These are phyloP conservation scores for Galbula dea DNA, from an alignment of 2,113 vertebrate species.

Conservation along the genomic window DNA sequence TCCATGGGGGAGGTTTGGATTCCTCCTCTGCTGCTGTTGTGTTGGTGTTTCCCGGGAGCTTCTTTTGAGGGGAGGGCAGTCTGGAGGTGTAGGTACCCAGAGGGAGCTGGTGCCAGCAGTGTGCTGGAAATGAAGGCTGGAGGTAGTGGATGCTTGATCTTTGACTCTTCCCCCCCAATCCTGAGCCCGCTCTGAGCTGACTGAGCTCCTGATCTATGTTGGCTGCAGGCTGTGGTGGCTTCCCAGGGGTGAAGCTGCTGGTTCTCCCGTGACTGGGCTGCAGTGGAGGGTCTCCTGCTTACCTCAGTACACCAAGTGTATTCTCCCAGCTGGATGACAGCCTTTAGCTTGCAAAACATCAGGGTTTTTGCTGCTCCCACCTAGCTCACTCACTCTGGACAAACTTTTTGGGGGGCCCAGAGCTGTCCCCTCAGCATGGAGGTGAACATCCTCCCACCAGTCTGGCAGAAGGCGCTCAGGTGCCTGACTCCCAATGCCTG, in stretches of 20 bases:
- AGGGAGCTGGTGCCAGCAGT: fast-evolving
- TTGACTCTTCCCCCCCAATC: neutral
- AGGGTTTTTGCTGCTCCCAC: no score
- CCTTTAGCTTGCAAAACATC: neutral
- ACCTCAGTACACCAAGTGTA: fast-evolving
- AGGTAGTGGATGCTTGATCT: neutral
- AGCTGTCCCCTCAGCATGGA: fast-evolving
- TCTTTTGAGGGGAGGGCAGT: fast-evolving
- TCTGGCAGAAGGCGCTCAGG: no score
- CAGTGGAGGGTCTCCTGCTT: fast-evolving
- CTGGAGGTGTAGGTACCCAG: fast-evolving
- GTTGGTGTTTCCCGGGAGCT: neutral
- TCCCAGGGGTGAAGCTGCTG: fast-evolving
- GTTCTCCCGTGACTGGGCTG: fast-evolving
- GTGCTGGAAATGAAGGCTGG: neutral
- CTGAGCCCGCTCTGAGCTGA: neutral
- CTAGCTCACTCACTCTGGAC: no score
- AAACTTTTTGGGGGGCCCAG: fast-evolving
- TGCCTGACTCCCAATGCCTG: no score
- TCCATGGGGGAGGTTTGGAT: neutral
- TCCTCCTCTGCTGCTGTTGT: neutral
- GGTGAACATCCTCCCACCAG: neutral
- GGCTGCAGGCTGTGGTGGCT: fast-evolving
- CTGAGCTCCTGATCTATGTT: neutral
- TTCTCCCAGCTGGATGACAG: neutral